Evolutionary conservation across 2,888 invertebrate genomes (phyloP).

Genomic region (Odontomyia ornata): DNA sequence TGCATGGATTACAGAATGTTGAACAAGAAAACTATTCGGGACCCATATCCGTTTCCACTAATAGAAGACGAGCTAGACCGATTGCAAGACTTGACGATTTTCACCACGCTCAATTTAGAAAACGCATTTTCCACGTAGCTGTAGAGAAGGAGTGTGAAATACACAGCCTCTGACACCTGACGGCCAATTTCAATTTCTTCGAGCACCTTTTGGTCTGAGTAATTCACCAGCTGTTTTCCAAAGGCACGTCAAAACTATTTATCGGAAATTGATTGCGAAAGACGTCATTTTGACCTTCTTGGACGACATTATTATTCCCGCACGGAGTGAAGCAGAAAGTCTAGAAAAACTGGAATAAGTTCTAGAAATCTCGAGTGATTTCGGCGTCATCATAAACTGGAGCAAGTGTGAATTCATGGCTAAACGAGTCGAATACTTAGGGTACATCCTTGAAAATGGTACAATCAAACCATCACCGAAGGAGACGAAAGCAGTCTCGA

Average conservation of each 20-base stretch:
- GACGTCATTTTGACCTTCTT: conserved; percentile 38
- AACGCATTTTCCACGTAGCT: neutral
- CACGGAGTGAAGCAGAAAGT: conserved; percentile 1
- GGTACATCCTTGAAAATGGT: conserved; percentile 55
- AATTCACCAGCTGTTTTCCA: conserved; percentile 58
- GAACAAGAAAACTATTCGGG: conserved; percentile 56
- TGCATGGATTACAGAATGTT: conserved; percentile 59
- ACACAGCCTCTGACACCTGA: conserved; percentile 58
- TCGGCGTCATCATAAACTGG: too few relatives aligned
- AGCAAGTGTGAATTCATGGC: conserved; percentile 48
- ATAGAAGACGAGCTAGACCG: conserved; percentile 59
- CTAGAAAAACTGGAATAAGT: conserved; percentile 8
- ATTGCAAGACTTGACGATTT: conserved; percentile 47
- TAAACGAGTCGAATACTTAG: conserved; percentile 52
- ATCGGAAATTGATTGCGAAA: conserved; percentile 41
- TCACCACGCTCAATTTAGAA: conserved; percentile 12
- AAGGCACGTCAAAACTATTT: conserved; percentile 45
- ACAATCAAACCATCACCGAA: conserved; percentile 51
- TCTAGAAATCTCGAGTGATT: conserved; percentile 14
- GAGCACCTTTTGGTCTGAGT: conserved; percentile 59
- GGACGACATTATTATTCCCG: conserved; percentile 46
- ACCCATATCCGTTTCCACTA: conserved; percentile 56
- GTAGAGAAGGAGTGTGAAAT: conserved; percentile 51
- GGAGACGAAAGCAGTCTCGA: conserved; percentile 52
- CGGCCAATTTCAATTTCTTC: conserved; percentile 60